Percentiles rank a stretch among this genome's conserved stretches.
phyloP scores from a whole-genome alignment of 2,888 invertebrate species.

The Halictus quadricinctus region DNA sequence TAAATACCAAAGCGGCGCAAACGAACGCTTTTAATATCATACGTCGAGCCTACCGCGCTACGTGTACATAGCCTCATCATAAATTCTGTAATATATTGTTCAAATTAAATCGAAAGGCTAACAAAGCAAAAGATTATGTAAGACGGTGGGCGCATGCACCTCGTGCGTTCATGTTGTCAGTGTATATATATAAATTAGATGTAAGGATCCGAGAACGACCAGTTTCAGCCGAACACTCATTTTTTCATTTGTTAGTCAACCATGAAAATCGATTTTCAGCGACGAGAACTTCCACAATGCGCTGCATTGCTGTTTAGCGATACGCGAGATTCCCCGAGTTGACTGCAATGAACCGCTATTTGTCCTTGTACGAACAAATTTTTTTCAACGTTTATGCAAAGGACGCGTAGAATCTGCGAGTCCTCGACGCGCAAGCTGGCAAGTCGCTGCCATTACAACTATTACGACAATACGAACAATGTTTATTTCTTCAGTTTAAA shows the following conservation, averaged over 20 bases:
- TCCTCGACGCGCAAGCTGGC: slow-evolving; percentile 20
- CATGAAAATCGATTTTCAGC: slow-evolving; percentile 18
- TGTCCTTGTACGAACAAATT: slow-evolving; percentile 15
- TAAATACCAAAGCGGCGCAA: slow-evolving; percentile 60
- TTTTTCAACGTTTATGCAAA: slow-evolving; percentile 25
- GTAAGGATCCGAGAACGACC: slow-evolving; percentile 43
- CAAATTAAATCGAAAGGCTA: slow-evolving; percentile 48
- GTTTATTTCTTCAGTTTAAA: slow-evolving; percentile 15
- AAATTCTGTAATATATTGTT: slow-evolving; percentile 66
- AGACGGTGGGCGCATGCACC: slow-evolving; percentile 13
- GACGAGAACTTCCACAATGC: slow-evolving; percentile 4
- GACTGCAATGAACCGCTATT: not conserved
- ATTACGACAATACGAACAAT: slow-evolving; percentile 1
- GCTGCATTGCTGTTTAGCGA: not conserved
- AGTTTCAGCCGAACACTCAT: slow-evolving; percentile 9
- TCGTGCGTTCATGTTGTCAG: not conserved
- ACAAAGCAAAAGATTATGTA: slow-evolving; percentile 16
- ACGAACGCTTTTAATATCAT: slow-evolving; percentile 2
- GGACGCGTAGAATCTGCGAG: slow-evolving; percentile 27
- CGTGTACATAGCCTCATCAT: slow-evolving; percentile 56
- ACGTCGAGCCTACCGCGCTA: slow-evolving; percentile 26
- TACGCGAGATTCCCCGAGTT: not conserved
- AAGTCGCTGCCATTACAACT: not conserved
- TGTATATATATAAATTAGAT: slow-evolving; percentile 40
- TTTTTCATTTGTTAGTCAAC: slow-evolving; percentile 37